Base-by-base conservation (phyloP, 2,888 invertebrate genomes). In the Dolichomitus sp. region DNA sequence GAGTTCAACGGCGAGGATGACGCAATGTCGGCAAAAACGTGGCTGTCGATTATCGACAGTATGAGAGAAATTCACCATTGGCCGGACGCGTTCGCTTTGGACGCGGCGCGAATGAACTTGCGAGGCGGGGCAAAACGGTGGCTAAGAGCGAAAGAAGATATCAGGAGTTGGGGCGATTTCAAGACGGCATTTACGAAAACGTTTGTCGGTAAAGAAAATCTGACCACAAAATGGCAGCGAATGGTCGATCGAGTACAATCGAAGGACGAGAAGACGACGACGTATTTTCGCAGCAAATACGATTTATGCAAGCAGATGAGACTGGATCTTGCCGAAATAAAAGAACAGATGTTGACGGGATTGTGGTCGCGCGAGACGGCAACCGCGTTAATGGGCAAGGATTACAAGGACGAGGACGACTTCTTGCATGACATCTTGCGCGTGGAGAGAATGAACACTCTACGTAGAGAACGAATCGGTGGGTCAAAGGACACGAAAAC, bases 271-370 rank as follows among this genome's bases (percentile, higher is more conserved):
- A 66, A n/a, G 17, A 50, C 50, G 50, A 4, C 19, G 17, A 50
- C 50, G 17, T 50, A 50, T 9, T 50, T 50, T 9, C 50, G 17
- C 17, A 17, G 4, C 9, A 17, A 50, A 9, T n/a, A 17, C 4
- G 17, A 89, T 23, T 85, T 91, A 72, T 37, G 59, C n/a, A 30
- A 81, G 19, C 83, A 81, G 65, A 77, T 91, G 17, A 54, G 75
- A 65, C 50, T 77, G 50, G 85, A 88, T 0, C 73, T 90, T 0
- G 78, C 87, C 7, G 84, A 83, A 7, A 69, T 88, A 6, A 76
- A 78, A n/a, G 54, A 84, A 57, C 87, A 87, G 0, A 77, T 86
- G 2, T 57, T 79, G 30, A 79, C 77, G 52, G 66, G 75, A 14
- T 30, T 57, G 19, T 66, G 75, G 75, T 75, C 57, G 30, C 65